Evolutionary conservation across 1,140 invertebrate genomes (phyloP), one percentile per base, ranked within the genome.

Genomic region (Ceratina australensis): DNA sequence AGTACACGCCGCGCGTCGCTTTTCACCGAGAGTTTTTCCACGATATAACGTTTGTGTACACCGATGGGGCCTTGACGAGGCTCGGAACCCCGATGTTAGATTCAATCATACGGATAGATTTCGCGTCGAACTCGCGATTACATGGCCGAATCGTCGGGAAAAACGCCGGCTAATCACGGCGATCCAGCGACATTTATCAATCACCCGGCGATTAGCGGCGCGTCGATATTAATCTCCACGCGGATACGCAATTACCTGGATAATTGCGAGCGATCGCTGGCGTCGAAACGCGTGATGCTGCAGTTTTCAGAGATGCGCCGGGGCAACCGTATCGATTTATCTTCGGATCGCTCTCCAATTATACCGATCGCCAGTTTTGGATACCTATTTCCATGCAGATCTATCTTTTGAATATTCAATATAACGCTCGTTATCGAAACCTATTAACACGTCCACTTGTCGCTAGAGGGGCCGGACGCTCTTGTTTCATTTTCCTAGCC

Each of bases 191-290:
- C 68, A 49, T 72, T 72, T 72, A 72, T 72, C 68, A 59, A 72
- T 72, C 68, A 60, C 56, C 13, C 22, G 33, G 3, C 16, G 52
- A 42, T 47, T 26, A 24, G 16, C 12, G 72, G 33, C 49, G 52
- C 13, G 42, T 28, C 42, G 52, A 64, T 79, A 79, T 72, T 80
- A 65, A 79, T 67, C 50, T 54, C 16, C 22, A 1, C 18, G 54
- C 49, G 26, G 59, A 77, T 42, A 66, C 28, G 65, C 72, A 80
- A 82, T 81, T 82, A 82, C 76, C 71, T 61, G 60, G 59, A 81
- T 72, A 80, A 81, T 80, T 80, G 65, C 78, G 28, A 76, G 26
- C 12, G 71, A 73, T 73, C 52, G 26, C 71, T 73, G 59, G 33
- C n/a, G 71, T 73, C 71, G 71, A 52, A 73, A 73, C 71, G 71